These are phyloP conservation scores for Himalopsyche phryganea DNA, from an alignment of 1,140 invertebrate species.

Conservation along the genomic window DNA sequence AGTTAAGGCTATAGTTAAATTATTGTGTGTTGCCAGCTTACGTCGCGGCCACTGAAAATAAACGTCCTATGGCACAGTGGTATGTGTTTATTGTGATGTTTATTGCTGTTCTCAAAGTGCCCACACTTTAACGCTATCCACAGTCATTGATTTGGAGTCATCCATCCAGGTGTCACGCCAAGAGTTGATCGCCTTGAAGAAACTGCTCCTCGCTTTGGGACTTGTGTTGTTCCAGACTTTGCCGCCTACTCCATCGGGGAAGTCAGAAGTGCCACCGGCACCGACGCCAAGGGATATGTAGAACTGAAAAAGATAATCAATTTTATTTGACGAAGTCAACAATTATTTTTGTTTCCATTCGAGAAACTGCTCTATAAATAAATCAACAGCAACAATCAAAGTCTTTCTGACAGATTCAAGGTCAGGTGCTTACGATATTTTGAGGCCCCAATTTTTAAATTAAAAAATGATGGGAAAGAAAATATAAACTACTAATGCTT, in stretches of 20 bases:
- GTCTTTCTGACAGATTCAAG: no score
- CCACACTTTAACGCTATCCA: constrained; percentile 35
- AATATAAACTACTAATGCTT: no score
- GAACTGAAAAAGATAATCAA: constrained; percentile 43
- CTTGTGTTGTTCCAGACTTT: constrained; percentile 53
- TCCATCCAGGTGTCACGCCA: constrained; percentile 17
- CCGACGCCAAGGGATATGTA: constrained; percentile 55
- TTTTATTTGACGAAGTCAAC: neutral
- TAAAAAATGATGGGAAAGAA: no score
- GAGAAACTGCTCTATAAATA: no score
- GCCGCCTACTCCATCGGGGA: constrained; percentile 43
- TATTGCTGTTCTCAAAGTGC: constrained; percentile 17
- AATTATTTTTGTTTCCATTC: neutral
- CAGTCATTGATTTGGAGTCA: constrained; percentile 22
- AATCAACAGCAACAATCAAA: constrained; percentile 1
- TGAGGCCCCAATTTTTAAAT: no score
- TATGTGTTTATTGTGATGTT: no score
- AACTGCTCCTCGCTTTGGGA: neutral
- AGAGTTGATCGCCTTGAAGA: neutral
- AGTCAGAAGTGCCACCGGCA: constrained; percentile 54
- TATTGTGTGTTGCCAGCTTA: no score
- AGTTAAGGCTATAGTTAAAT: no score
- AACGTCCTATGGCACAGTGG: no score
- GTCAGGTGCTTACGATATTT: no score
- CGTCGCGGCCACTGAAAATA: no score